Percentiles rank a stretch among this genome's conserved stretches.
Evolutionary conservation across 2,888 invertebrate species (phyloP).

Genomic region (Prostheceraeus crozeri): DNA sequence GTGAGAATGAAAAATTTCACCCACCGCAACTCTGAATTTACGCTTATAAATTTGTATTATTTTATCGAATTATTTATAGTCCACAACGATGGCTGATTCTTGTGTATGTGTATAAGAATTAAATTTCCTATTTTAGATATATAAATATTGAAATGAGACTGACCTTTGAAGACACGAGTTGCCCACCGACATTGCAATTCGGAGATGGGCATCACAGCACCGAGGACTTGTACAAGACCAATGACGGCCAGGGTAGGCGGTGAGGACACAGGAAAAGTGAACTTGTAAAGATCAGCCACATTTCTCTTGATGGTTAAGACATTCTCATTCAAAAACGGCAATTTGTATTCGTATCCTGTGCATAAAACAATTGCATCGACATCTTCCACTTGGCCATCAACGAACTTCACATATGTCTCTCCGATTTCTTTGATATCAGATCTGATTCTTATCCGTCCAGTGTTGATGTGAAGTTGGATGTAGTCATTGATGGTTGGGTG

Average conservation of each 20-base stretch:
- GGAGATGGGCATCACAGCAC: slow-evolving; percentile 57
- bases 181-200: slow-evolving; percentile 56
- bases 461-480: slow-evolving; percentile 57
- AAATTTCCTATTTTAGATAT: no score
- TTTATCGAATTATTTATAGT: no score
- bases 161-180: slow-evolving; percentile 46
- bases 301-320: slow-evolving; percentile 48
- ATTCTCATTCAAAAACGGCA: slow-evolving; percentile 48
- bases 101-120: no score
- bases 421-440: slow-evolving; percentile 48
- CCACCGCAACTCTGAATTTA: no score
- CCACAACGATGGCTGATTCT: no score
- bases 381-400: slow-evolving; percentile 47
- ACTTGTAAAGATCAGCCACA: slow-evolving; percentile 54
- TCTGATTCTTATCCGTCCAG: slow-evolving; percentile 51
- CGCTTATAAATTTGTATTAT: no score
- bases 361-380: slow-evolving; percentile 54
- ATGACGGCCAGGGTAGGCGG: slow-evolving; percentile 52
- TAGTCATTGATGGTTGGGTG: slow-evolving; percentile 58
- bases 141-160: no score
- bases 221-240: slow-evolving; percentile 57
- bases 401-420: slow-evolving; percentile 47
- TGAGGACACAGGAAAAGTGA: slow-evolving; percentile 53
- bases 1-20: no score
- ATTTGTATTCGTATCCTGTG: slow-evolving; percentile 57